Evolutionary conservation across 2,888 invertebrate species (phyloP), one percentile per base, ranked within the genome.

Genomic region (Polydrusus pterygomalis): DNA sequence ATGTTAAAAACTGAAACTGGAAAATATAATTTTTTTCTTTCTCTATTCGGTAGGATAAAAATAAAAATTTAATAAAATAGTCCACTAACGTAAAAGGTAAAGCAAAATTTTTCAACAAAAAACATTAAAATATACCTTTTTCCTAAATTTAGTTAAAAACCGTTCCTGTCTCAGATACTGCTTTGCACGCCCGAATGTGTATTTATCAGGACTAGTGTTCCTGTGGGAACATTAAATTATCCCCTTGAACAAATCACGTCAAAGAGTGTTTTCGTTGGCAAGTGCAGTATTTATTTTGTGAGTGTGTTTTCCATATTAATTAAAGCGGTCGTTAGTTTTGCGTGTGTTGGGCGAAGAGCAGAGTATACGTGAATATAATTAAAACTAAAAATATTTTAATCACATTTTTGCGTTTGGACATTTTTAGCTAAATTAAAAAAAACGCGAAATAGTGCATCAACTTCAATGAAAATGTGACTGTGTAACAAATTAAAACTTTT

Each of bases 241-340:
- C 54, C 60, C 56, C 74, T 73, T 70, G 65, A 77, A 74, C 77
- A 74, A 74, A 77, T 76, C 72, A 76, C 72, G 76, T 73, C 68
- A 73, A 76, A 76, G 58, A 45, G 65, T 72, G 70, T 73, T 70
- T 77, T 68, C 63, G 69, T 63, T 73, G 70, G 77, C 64, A 60
- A 70, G 64, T 70, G 76, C 77, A 64, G 45, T 77, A 73, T 77
- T 77, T 77, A 73, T 77, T 70, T 60, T 68, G 34, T 40, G 40
- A 64, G 64, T 73, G 64, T 77, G 70, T 68, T 71, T 65, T 58
- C 64, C 73, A 70, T 70, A 77, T 77, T 70, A 77, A 74, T 77
- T 74, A 77, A 74, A 70, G 45, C 47, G 49, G 62, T 67, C 68
- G 72, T 72, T 71, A 75, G 71, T 72, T 75, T 72, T 63, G 62